Evolutionary conservation across 53 echinoderm and acorn worm species (phyloP).

Genomic region (Antedon mediterranea): DNA sequence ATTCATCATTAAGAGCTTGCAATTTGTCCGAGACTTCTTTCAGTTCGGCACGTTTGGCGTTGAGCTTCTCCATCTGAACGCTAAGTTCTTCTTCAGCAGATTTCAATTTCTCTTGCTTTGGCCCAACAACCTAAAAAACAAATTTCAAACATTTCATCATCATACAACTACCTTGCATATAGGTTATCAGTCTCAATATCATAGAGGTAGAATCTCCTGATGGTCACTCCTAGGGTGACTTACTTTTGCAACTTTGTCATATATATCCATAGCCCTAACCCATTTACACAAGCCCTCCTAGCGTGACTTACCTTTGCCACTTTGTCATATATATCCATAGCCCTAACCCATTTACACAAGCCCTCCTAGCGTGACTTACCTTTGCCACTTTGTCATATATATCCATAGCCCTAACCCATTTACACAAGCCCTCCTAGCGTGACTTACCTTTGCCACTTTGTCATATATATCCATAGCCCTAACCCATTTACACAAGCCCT

Average conservation of each 20-base stretch:
- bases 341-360: constrained; percentile 93
- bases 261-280: constrained; percentile 92
- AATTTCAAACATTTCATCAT: too few relatives aligned
- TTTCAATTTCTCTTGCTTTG: constrained; percentile 82
- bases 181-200: background rate
- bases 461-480: constrained; percentile 92
- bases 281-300: constrained; percentile 89
- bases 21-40: constrained; percentile 88
- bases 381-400: constrained; percentile 90
- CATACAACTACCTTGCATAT: too few relatives aligned
- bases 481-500: constrained; percentile 85
- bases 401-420: constrained; percentile 94
- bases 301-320: constrained; percentile 94
- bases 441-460: constrained; percentile 88
- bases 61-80: constrained; percentile 86
- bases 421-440: too few relatives aligned
- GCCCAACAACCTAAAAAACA: constrained; percentile 83
- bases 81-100: constrained; percentile 83
- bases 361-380: constrained; percentile 46
- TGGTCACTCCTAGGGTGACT: constrained; percentile 3
- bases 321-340: constrained; percentile 90
- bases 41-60: constrained; percentile 80
- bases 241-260: constrained; percentile 96
- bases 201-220: background rate
- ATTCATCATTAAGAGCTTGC: constrained; percentile 69